Evolutionary conservation across 2,113 vertebrate species (phyloP).

Genomic region (Lutjanus erythropterus): DNA sequence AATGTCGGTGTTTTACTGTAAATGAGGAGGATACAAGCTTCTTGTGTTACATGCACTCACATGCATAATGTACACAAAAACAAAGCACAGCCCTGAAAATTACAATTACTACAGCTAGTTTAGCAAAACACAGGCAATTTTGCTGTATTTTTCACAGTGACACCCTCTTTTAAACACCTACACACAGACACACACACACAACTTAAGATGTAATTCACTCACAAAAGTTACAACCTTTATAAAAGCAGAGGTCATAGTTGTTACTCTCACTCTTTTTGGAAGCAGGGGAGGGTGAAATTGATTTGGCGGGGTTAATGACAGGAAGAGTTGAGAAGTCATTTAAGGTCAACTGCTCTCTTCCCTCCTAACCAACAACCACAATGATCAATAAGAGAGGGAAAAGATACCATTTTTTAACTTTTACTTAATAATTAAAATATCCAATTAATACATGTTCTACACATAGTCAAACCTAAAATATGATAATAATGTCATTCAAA

Average conservation of each 20-base stretch:
- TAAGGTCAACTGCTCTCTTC: conserved; percentile 11
- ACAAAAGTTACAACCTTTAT: conserved; percentile 26
- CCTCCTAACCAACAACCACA: not conserved
- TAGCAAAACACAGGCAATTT: not conserved
- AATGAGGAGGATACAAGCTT: conserved; percentile 16
- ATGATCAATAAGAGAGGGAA: not conserved
- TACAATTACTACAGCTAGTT: not conserved
- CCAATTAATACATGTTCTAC: not conserved
- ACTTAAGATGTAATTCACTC: conserved; percentile 8
- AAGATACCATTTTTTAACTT: not conserved
- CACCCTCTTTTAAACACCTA: not conserved
- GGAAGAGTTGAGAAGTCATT: conserved; percentile 33
- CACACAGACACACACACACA: conserved; percentile 6
- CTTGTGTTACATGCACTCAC: not conserved
- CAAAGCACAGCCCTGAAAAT: not conserved
- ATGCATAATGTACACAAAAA: not conserved
- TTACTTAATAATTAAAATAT: not conserved
- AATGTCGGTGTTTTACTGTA: conserved; percentile 1
- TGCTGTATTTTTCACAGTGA: not conserved
- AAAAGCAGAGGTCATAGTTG: conserved; percentile 26
- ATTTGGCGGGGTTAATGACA: conserved; percentile 50
- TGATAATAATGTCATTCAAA: not conserved
- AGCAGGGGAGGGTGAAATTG: conserved; percentile 56
- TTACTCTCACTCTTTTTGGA: conserved; percentile 35
- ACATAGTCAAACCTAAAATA: not conserved